These are phyloP conservation scores for Microplitis demolitor DNA, from an alignment of 1,140 invertebrate genomes.

Conservation along the genomic window DNA sequence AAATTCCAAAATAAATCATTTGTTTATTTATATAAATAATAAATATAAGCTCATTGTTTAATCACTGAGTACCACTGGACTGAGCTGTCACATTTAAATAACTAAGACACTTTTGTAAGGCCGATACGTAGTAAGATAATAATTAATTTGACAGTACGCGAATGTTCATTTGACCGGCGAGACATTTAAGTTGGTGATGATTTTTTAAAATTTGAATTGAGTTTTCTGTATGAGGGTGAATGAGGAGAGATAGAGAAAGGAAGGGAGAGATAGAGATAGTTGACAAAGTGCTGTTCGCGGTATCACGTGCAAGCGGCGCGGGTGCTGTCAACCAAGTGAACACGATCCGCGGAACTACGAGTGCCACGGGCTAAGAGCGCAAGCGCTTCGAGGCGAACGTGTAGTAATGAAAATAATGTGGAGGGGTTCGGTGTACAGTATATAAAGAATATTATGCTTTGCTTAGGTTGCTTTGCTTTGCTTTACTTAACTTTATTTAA, in stretches of 20 bases:
- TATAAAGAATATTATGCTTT: neutral
- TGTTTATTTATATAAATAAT: constrained; percentile 29
- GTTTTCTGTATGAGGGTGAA: no score
- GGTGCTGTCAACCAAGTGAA: constrained; percentile 47
- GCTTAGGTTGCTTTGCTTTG: no score
- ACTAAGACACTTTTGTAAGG: constrained; percentile 12
- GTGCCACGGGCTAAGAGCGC: constrained; percentile 21
- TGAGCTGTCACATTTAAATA: neutral
- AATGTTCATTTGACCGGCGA: neutral
- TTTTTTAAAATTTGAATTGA: no score
- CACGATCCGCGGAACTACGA: constrained; percentile 3
- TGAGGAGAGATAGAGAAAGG: no score
- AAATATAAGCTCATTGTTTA: no score
- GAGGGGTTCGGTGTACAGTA: neutral
- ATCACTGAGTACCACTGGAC: neutral
- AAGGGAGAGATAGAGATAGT: no score
- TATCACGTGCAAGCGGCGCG: constrained; percentile 16
- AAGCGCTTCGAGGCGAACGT: constrained; percentile 20
- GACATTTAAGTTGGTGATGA: no score
- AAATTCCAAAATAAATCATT: constrained; percentile 55
- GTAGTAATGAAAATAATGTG: neutral
- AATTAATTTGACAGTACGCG: neutral
- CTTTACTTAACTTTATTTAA: neutral
- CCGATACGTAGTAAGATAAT: neutral
- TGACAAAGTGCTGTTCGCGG: no score